Base-by-base conservation (phyloP, 2,888 invertebrate genomes). In the Spatulosminthurus flaviceps region DNA sequence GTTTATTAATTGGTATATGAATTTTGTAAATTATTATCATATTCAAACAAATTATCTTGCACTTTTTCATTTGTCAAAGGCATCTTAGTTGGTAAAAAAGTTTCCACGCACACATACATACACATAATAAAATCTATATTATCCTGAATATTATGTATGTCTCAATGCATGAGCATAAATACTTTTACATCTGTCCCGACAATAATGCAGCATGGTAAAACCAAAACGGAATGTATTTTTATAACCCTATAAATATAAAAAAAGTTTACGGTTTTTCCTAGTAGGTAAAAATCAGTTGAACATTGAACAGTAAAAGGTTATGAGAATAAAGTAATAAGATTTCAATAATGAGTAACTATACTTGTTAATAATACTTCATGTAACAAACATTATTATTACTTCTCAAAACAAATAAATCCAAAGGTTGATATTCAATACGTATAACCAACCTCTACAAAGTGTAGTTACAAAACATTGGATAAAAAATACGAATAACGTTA, bases 41-140 rank as follows among this genome's bases (percentile, higher is more conserved):
- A 64, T 22, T 64, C 64, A 64, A 64, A 64, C 64, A 64, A 64
- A 24, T 64, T 9, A 64, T 64, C 64, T 64, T 64, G 64, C 64
- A 64, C 64, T 64, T 64, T 64, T 51, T 64, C 24, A 21, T 64
- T 64, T 64, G 64, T 64, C 64, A 64, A 64, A 64, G 64, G 64
- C 64, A 64, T 64, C 64, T 64, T 64, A 64, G 64, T 64, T 64
- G 64, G 64, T 64, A 64, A 24, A 64, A 64, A 64, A 64, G 64
- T 64, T 64, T 64, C n/a, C 26, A 24, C 64, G 22, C 64, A 22
- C 26, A 24, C 64, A 64, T 24, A 22, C 64, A 64, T 64, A 64
- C 64, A 64, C 26, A 22, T 26, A 64, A 22, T 64, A 64, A 64
- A 64, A 64, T 64, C 64, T 64, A 24, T 64, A 64, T 64, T 64